A percentile compares a stretch with the other conserved stretches of the same genome.
Evolutionary conservation across 2,888 invertebrate species (phyloP).

Genomic region (Cerastoderma edule): DNA sequence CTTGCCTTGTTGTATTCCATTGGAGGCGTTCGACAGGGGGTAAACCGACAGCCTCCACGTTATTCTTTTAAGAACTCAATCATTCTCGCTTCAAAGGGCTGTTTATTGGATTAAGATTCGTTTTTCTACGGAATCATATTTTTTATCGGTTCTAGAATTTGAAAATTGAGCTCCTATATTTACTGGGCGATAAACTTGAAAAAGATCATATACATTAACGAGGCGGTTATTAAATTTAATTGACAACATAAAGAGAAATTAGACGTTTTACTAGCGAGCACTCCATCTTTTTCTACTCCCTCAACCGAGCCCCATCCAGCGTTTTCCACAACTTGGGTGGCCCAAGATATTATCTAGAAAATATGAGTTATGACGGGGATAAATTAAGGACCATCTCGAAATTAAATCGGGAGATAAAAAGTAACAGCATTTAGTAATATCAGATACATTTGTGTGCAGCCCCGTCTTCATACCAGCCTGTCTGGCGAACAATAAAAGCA

Average conservation of each 20-base stretch:
- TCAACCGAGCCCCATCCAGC: conserved; percentile 32
- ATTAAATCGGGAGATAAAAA: conserved; percentile 62
- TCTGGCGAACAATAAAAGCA: too few relatives aligned
- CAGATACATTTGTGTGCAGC: conserved; percentile 50
- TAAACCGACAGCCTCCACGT: background rate
- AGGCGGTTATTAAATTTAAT: conserved; percentile 52
- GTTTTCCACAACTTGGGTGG: conserved; percentile 60
- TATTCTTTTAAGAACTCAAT: too few relatives aligned
- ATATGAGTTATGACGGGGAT: conserved; percentile 62
- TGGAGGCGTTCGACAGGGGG: conserved; percentile 2
- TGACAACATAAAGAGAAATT: conserved; percentile 46
- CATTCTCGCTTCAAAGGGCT: background rate
- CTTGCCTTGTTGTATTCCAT: conserved; percentile 30
- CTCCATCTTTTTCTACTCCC: conserved; percentile 27
- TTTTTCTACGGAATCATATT: conserved; percentile 15
- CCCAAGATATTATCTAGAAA: conserved; percentile 60
- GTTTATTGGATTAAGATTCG: too few relatives aligned
- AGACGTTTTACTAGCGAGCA: conserved; percentile 40
- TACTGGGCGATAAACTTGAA: background rate
- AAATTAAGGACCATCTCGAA: conserved; percentile 61
- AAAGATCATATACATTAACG: conserved; percentile 27
- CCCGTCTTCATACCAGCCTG: background rate
- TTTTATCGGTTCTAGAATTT: background rate
- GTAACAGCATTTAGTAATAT: conserved; percentile 54
- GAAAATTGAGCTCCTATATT: background rate